Percentiles rank a stretch among this genome's conserved stretches.
Conservation (phyloP, 1,140 invertebrate genomes). For the Leptinotarsa defecta region DNA sequence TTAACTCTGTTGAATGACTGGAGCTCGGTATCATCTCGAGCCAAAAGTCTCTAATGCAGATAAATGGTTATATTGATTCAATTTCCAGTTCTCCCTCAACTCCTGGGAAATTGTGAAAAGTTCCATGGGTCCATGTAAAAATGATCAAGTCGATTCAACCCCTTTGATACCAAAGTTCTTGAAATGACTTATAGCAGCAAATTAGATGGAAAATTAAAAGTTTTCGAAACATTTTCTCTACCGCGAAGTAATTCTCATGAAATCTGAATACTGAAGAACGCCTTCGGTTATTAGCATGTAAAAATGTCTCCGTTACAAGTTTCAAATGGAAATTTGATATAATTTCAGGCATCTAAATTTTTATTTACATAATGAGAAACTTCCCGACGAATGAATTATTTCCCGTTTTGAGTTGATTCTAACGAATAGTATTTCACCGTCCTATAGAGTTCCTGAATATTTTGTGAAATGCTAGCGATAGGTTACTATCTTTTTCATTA, state of each 20-base stretch:
- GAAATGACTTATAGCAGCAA: slow-evolving; percentile 24
- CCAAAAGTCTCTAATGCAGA: not conserved
- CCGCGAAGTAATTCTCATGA: slow-evolving; percentile 16
- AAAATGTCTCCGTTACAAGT: slow-evolving; percentile 28
- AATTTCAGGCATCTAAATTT: slow-evolving; percentile 24
- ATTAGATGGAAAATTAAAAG: slow-evolving; percentile 29
- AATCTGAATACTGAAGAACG: slow-evolving; percentile 25
- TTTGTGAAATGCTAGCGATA: no score
- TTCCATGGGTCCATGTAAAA: slow-evolving; percentile 10
- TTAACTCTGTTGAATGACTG: no score
- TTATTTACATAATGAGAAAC: slow-evolving; percentile 22
- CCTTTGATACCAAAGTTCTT: slow-evolving; percentile 12
- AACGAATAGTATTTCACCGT: no score
- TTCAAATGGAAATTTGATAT: slow-evolving; percentile 27
- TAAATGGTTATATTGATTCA: not conserved
- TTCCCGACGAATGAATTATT: not conserved
- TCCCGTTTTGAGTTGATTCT: not conserved
- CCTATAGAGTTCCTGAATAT: no score
- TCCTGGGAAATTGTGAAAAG: not conserved
- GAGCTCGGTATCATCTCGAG: no score
- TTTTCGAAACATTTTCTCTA: slow-evolving; percentile 23
- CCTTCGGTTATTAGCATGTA: slow-evolving; percentile 25
- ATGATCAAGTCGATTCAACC: slow-evolving; percentile 9
- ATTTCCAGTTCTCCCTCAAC: not conserved
- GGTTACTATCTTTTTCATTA: no score